phyloP scores from a whole-genome alignment of 2,888 invertebrate genomes.

The Parnassius mnemosyne region DNA sequence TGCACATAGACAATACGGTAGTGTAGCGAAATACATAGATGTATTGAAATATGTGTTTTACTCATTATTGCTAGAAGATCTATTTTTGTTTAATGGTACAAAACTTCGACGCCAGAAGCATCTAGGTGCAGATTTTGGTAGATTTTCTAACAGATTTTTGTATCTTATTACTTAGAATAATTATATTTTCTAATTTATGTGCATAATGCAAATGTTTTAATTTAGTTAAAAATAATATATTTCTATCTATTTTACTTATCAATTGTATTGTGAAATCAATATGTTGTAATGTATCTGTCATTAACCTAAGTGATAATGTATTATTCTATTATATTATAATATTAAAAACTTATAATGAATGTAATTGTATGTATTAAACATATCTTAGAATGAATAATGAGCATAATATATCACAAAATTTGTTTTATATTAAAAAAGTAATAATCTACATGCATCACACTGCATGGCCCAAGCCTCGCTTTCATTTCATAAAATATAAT shows the following conservation, averaged over 20 bases:
- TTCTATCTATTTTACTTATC: constrained; percentile 13
- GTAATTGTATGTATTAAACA: too few relatives aligned
- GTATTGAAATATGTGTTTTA: constrained; percentile 52
- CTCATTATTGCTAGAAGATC: constrained; percentile 42
- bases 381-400: too few relatives aligned
- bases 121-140: constrained; percentile 48
- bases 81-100: constrained; percentile 40
- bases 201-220: not conserved
- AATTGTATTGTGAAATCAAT: constrained; percentile 7
- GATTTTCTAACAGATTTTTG: constrained; percentile 28
- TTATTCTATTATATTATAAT: too few relatives aligned
- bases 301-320: constrained; percentile 4
- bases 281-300: constrained; percentile 11
- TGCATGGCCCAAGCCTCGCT: too few relatives aligned
- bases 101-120: constrained; percentile 48
- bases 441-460: too few relatives aligned
- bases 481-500: not conserved
- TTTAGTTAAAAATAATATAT: not conserved
- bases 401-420: too few relatives aligned
- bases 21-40: constrained; percentile 37
- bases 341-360: too few relatives aligned
- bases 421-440: too few relatives aligned
- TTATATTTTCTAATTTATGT: not conserved
- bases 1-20: constrained; percentile 48
- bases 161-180: not conserved